A percentile compares a stretch with the other conserved stretches of the same genome.
Conservation (phyloP, 2,888 invertebrate genomes). For the Acholoe squamosa region DNA sequence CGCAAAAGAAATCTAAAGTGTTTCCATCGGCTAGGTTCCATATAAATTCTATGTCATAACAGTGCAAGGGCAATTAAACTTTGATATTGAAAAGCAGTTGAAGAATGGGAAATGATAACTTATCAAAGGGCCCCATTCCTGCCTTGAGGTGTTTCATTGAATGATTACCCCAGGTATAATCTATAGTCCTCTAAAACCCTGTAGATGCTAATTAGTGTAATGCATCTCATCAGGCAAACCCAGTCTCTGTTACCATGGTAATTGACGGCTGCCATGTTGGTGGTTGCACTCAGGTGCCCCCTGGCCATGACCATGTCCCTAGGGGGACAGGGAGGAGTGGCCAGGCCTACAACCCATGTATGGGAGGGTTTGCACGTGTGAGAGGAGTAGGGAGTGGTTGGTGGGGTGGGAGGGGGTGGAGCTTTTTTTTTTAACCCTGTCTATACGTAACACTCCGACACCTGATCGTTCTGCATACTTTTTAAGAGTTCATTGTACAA, state of each 20-base stretch:
- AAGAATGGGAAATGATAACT: no score
- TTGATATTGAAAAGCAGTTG: no score
- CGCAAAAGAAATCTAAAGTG: neutral
- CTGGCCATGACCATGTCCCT: neutral
- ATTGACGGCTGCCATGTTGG: neutral
- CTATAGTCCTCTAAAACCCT: neutral
- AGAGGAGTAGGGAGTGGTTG: neutral
- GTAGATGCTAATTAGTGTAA: conserved; percentile 19
- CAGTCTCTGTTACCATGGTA: neutral
- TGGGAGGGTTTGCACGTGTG: neutral
- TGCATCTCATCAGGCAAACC: neutral
- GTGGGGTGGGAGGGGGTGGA: neutral
- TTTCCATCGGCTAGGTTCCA: neutral
- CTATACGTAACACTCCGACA: no score
- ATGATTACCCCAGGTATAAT: neutral
- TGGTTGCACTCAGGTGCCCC: neutral
- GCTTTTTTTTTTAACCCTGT: no score
- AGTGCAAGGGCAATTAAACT: neutral
- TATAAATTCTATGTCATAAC: neutral
- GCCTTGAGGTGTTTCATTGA: neutral
- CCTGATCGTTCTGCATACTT: no score
- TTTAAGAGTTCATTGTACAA: no score
- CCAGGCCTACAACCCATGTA: neutral
- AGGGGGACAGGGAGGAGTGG: neutral
- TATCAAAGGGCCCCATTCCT: neutral